Base-by-base conservation (phyloP, 2,888 invertebrate species). In the Cryptus viduatorius region DNA sequence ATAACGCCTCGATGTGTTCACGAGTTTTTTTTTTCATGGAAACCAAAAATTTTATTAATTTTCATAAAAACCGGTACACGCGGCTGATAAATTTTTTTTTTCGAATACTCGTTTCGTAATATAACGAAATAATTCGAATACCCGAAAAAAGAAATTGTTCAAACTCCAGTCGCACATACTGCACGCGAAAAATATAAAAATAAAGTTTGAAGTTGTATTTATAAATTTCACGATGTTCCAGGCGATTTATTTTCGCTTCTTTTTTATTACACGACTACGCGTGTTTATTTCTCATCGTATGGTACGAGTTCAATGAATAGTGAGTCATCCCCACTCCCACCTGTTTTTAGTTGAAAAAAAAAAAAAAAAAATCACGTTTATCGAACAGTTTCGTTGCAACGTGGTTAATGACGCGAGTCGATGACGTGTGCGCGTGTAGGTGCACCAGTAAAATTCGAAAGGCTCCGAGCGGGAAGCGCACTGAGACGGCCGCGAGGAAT, bases 381-480 rank as follows among this genome's bases (percentile, higher is more conserved):
- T 37, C 31, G 4, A 53, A 53, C 16, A 50, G 56, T 24, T 53
- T 42, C 14, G 2, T 5, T 14, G 24, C 37, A 59, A 56, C 42
- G 42, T 24, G 59, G 42, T 14, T 59, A 69, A 31, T 14, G 31
- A 16, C 37, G 24, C 53, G 12, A 14, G 10, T 37, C 24, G 67
- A 24, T 12, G 48, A 44, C 16, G 50, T n/a, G 68, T 48, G 24
- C 37, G 72, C 53, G 69, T 61, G 56, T 67, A 71, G 77, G 61
- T 44, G 76, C 64, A 53, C 42, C 79, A 76, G 85, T 78, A 31
- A 77, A 83, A 80, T 79, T 77, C 67, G 68, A 64, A 65, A 82
- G 86, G 86, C 78, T 86, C 73, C 78, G 79, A 85, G 85, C 86
- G 86, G 85, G 79, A 84, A 75, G 73, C 73, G 80, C 79, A 82